A percentile compares a stretch with the other conserved stretches of the same genome.
Conservation (phyloP, 2,888 invertebrate species). For the Zelleria hepariella region DNA sequence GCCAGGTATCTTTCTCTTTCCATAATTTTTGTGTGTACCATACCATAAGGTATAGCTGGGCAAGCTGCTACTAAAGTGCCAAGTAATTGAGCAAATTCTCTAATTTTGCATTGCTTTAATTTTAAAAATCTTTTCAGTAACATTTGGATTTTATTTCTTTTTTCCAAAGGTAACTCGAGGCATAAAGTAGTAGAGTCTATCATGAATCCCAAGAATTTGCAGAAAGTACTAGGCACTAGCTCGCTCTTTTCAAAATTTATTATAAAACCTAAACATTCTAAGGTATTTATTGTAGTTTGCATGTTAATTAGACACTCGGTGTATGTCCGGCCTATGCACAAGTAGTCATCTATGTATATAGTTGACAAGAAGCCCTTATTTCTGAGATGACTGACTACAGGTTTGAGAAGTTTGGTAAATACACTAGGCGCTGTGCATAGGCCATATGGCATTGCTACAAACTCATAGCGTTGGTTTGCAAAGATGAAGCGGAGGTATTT, state of each 20-base stretch:
- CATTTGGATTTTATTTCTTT: neutral
- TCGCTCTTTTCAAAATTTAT: neutral
- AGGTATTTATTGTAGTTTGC: neutral
- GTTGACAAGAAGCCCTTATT: neutral
- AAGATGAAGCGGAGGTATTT: conserved; percentile 5
- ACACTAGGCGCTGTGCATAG: conserved; percentile 1
- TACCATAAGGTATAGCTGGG: conserved; percentile 9
- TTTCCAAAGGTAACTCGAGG: neutral
- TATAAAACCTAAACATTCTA: neutral
- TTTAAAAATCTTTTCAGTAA: neutral
- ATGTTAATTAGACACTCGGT: neutral
- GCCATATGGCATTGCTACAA: neutral
- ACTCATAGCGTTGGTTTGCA: neutral
- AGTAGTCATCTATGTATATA: neutral
- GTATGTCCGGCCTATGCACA: neutral
- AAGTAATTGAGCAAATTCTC: conserved; percentile 11
- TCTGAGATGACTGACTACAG: neutral
- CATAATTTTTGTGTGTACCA: conserved; percentile 9
- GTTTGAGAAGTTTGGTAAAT: neutral
- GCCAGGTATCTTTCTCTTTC: conserved; percentile 8
- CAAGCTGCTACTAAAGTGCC: conserved; percentile 11
- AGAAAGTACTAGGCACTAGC: neutral
- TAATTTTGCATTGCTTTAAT: neutral
- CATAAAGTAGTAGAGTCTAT: neutral
- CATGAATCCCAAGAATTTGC: neutral